Base-by-base conservation (phyloP, 2,113 vertebrate species). In the Tricholaema leucomelas region DNA sequence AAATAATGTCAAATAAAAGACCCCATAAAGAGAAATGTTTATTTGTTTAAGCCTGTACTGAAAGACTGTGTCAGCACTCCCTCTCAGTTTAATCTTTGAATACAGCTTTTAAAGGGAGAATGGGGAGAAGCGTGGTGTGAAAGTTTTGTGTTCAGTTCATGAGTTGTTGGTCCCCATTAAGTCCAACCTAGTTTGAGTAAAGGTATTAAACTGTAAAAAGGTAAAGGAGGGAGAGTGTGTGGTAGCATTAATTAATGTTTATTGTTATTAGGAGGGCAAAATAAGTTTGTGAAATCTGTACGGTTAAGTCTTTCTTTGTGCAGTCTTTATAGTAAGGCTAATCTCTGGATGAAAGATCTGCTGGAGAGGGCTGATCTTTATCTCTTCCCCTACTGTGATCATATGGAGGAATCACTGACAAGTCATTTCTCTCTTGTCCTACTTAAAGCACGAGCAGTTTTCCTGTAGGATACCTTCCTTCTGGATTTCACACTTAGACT, bases 11-110 rank as follows among this genome's bases (percentile, higher is more conserved):
- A 82, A 63, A 76, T 93, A 85, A 82, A 86, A 87, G 64, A 54
- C 36, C 14, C 30, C 23, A 15, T 85, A 76, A 95, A 95, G 63
- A 93, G 66, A 59, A 88, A 72, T 70, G 56, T 90, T 92, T 94
- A 90, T 65, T 92, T 33, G 33, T 90, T 10, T 85, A 71, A 89
- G 60, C 40, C 20, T 85, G 44, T 80, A 4, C 36, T 71, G 67
- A 89, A 82, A 85, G 60, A 30, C 72, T 89, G 12, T 85, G 27
- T 85, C 94, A 95, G 75, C 56, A 60, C 42, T 94, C 21, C 21
- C 56, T 71, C 36, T 21, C 85, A 30, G 10, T 63, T 76, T 79
- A 88, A 48, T 94, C 38, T 65, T 19, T 64, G 55, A 80, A 52
- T 76, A 92, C 93, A 87, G 46, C 54, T 87, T 85, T 52, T 42